Conservation (phyloP, 2,888 invertebrate genomes). For the Cheiracanthium punctorium region DNA sequence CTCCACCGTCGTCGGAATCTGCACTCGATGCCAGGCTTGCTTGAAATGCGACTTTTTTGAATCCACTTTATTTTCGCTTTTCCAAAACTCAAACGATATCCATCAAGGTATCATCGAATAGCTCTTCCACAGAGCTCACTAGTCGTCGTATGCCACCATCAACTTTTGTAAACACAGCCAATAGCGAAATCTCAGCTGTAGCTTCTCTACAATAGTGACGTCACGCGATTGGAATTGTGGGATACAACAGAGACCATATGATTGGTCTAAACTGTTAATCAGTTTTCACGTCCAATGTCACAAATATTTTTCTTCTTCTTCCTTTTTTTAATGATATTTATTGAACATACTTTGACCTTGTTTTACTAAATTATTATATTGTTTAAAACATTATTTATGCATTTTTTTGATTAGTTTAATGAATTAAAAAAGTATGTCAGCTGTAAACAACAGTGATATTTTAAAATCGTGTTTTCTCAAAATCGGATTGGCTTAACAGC, state of each 20-base stretch:
- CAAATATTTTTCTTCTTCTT: background rate
- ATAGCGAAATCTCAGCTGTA: constrained; percentile 68
- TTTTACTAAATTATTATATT: no score
- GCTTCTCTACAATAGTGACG: constrained; percentile 61
- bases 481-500: no score
- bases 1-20: constrained; percentile 72
- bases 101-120: constrained; percentile 64
- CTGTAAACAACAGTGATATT: no score
- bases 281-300: constrained; percentile 25
- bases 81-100: constrained; percentile 58
- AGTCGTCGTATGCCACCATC: constrained; percentile 57
- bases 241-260: constrained; percentile 16
- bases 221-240: constrained; percentile 46
- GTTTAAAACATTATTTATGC: no score
- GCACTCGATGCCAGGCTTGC: constrained; percentile 72
- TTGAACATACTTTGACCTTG: no score
- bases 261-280: background rate
- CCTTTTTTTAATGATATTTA: no score
- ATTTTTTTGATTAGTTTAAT: no score
- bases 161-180: constrained; percentile 70
- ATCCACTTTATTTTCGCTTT: constrained; percentile 64
- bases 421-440: no score
- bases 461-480: no score
- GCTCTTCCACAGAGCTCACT: constrained; percentile 41
- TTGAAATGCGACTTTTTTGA: constrained; percentile 64